Base-by-base conservation (phyloP, 2,888 invertebrate genomes). In the Nomada goodeniana region DNA sequence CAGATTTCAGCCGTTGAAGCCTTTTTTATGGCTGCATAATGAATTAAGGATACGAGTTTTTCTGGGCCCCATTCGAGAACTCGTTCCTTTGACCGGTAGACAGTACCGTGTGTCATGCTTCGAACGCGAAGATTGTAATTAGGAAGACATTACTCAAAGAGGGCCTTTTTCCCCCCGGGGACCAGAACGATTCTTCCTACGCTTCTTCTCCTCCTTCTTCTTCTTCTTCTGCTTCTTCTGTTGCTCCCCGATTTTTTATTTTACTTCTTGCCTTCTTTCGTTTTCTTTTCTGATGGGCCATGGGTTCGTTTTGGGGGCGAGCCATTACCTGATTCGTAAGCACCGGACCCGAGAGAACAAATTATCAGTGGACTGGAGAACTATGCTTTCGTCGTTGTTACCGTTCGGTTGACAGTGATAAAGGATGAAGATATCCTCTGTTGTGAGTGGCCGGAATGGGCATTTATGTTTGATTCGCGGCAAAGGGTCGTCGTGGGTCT, bases 121-220 rank as follows among this genome's bases (percentile, higher is more conserved):
- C 82, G 80, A 83, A 73, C 88, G 68, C 79, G 82, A 85, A 83
- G 86, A 89, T 90, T 88, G 88, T 91, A 91, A 91, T 92, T 91
- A 92, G 90, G 89, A 89, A 89, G 90, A 88, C 90, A 91, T 91
- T 91, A 91, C 91, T 90, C 88, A 87, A 85, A 85, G 79, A 86
- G 81, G 70, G 81, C 67, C 83, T 73, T 78, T 80, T 69, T 76
- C 73, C 73, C 79, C 77, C 71, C 68, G 64, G 76, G 64, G 75
- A 73, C 71, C 65, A 52, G 72, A 68, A 73, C 57, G 64, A 71
- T 81, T 76, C 80, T 76, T 69, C 71, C 60, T 53, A 47, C 57
- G 70, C 72, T n/a, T 79, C 79, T 44, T 76, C 70, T 36, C 60
- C 74, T 36, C 23, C 23, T 23, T 23, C 23, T 23, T 23, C 23